phyloP scores from a whole-genome alignment of 2,797 vertebrate genomes.

The Tragelaphus eurycerus region DNA sequence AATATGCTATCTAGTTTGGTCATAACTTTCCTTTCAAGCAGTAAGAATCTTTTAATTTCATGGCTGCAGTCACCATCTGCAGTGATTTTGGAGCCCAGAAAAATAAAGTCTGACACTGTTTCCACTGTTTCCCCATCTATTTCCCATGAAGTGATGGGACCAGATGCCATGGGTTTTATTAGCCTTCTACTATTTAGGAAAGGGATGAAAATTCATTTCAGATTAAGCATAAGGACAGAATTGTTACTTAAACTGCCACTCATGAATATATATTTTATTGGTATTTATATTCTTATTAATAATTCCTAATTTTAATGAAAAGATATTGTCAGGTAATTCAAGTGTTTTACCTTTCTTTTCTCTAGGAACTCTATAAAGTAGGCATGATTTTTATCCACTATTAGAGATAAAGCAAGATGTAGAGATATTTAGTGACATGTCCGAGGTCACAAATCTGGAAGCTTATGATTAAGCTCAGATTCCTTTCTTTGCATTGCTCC shows the following conservation, averaged over 20 bases:
- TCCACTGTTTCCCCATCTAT: too few species aligned
- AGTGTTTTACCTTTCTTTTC: neutral
- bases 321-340: neutral
- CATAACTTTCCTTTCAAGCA: too few species aligned
- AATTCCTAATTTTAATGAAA: neutral
- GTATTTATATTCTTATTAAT: neutral
- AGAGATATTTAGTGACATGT: neutral
- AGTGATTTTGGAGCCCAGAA: too few species aligned
- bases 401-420: neutral
- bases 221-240: neutral
- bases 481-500: neutral
- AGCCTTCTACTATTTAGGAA: neutral
- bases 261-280: neutral
- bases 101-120: too few species aligned
- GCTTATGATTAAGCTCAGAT: neutral
- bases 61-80: too few species aligned
- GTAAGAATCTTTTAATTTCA: too few species aligned
- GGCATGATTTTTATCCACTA: neutral
- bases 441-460: neutral
- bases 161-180: neutral
- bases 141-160: too few species aligned
- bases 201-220: neutral
- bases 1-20: too few species aligned
- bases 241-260: neutral
- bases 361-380: neutral